Conservation (phyloP, 2,797 vertebrate species). For the Pteropus rufus region DNA sequence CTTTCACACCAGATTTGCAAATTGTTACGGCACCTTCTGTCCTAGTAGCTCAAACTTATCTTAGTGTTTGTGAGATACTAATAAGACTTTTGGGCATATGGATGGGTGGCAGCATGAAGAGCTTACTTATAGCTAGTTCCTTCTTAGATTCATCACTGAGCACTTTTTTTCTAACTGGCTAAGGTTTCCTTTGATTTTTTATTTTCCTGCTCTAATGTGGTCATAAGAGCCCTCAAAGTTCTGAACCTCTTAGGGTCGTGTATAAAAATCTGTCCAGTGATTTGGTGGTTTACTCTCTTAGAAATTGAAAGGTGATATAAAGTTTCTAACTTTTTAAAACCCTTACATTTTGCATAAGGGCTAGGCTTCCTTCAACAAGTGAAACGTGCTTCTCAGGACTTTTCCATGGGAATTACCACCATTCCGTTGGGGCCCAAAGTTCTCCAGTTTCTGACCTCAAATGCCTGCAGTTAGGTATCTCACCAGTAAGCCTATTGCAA, state of each 20-base stretch:
- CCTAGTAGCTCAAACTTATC: background rate
- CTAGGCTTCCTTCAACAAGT: background rate
- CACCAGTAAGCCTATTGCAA: fast-evolving
- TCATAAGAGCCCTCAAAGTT: too few relatives aligned
- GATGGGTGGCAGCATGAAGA: background rate
- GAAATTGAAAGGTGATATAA: background rate
- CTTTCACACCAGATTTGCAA: background rate
- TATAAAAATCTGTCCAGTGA: background rate
- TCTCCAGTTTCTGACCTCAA: background rate
- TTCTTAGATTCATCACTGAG: background rate
- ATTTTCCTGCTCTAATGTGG: background rate
- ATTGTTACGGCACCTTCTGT: background rate
- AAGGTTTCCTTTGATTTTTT: background rate
- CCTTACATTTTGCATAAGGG: background rate
- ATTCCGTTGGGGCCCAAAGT: background rate
- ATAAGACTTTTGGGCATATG: background rate
- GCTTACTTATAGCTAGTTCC: background rate
- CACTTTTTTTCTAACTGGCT: background rate
- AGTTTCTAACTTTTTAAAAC: background rate
- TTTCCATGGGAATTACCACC: background rate
- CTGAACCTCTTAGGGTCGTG: background rate
- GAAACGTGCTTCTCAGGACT: background rate
- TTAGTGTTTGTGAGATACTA: background rate
- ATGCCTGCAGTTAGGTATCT: background rate
- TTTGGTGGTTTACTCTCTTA: background rate